Base-by-base conservation (phyloP, 1,140 invertebrate species). In the Glomeris maerens region DNA sequence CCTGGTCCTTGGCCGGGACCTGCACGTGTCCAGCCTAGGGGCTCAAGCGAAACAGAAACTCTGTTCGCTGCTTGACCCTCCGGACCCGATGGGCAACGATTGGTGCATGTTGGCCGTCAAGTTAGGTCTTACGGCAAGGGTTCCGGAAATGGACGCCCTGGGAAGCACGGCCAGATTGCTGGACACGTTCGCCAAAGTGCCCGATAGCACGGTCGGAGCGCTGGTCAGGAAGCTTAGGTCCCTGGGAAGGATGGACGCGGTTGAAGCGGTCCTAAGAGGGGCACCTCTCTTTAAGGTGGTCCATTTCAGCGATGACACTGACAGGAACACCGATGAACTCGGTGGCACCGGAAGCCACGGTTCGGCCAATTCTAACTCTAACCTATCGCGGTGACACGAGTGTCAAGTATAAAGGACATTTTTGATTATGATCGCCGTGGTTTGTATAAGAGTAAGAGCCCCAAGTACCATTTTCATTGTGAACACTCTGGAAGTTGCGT, bases 71-170 rank as follows among this genome's bases (percentile, higher is more conserved):
- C 66, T 90, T 13, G 85, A 90, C 68, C 81, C 83, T 1, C 74
- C 79, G 4, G 83, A 88, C 62, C 72, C 76, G 2, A 77, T 84
- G 60, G 85, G 85, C 10, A 70, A 78, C 54, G 84, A 89, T 62
- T 88, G 84, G 84, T 85, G 82, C 63, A 69, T 89, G 48, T 63
- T 89, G 26, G 83, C 83, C 2, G 76, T 88, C 1, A 72, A 78
- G 52, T 64, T 88, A 26, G 83, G 82, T 22, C 65, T 81, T 45
- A 63, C 71, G 23, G 72, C 77, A 41, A 64, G 68, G 44, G 54
- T 78, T 14, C 74, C 74, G 10, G 61, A 65, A 21, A 50, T 76
- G 13, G 75, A 78, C 52, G 57, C 63, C 23, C 61, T 57, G 7
- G 59, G 62, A 38, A 60, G 64, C 38, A 60, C 57, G 22, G 56